Evolutionary conservation across 2,888 invertebrate genomes (phyloP).

Genomic region (Slavum lentiscoides): DNA sequence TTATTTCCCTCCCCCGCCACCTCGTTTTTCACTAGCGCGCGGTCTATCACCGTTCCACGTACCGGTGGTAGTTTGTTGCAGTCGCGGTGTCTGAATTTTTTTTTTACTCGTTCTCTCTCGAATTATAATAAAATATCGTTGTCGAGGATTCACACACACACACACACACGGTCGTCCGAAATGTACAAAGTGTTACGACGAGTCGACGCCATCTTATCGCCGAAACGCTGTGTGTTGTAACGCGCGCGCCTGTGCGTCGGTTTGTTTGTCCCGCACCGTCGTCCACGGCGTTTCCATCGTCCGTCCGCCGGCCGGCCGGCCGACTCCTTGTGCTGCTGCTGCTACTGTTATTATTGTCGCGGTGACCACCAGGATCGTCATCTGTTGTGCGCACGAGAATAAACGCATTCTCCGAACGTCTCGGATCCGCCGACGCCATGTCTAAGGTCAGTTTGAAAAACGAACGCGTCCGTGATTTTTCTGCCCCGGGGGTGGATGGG

Average conservation of each 20-base stretch:
- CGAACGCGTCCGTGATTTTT: not conserved
- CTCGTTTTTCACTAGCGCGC: no score
- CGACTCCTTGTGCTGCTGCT: not conserved
- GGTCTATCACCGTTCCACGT: no score
- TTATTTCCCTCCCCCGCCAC: no score
- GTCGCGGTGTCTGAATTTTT: no score
- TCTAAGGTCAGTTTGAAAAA: slow-evolving; percentile 45
- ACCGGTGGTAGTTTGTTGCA: no score
- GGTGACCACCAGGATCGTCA: not conserved
- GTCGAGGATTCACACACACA: no score
- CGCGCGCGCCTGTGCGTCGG: not conserved
- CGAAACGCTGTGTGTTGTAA: slow-evolving; percentile 1
- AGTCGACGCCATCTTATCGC: slow-evolving; percentile 41
- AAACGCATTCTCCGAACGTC: no score
- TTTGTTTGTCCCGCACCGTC: not conserved
- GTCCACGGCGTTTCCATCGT: not conserved
- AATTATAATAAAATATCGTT: not conserved
- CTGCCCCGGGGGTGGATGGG: no score
- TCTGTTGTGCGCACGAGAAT: no score
- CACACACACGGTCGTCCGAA: not conserved
- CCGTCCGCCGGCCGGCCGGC: slow-evolving; percentile 18
- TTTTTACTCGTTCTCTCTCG: not conserved
- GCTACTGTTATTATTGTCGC: not conserved
- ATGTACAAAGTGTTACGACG: not conserved
- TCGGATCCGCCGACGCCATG: slow-evolving; percentile 14